These are phyloP conservation scores for Caenorhabditis uteleia DNA, from an alignment of 2,888 invertebrate species.

Conservation along the genomic window DNA sequence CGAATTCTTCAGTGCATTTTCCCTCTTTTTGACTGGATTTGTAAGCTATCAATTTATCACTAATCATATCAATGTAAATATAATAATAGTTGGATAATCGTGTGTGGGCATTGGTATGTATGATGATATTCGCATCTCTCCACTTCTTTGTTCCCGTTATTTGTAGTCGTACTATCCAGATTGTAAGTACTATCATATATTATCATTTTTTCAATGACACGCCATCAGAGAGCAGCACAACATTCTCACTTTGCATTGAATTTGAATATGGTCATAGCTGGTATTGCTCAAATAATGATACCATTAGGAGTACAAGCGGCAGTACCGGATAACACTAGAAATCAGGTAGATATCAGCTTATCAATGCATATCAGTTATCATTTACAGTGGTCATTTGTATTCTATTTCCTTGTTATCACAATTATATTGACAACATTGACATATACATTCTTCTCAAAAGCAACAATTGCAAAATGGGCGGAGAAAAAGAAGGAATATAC, in stretches of 20 bases:
- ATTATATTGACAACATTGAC: constrained; percentile 25
- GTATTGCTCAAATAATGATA: constrained; percentile 46
- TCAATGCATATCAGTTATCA: background rate
- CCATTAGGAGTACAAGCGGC: constrained; percentile 41
- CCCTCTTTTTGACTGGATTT: constrained; percentile 44
- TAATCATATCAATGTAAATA: background rate
- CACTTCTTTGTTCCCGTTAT: constrained; percentile 50
- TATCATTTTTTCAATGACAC: background rate
- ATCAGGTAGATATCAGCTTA: constrained; percentile 23
- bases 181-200: constrained; percentile 20
- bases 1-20: constrained; percentile 32
- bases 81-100: constrained; percentile 34
- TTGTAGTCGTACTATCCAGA: constrained; percentile 48
- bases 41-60: constrained; percentile 34
- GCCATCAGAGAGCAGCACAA: constrained; percentile 40
- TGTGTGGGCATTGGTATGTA: constrained; percentile 28
- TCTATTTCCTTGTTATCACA: constrained; percentile 36
- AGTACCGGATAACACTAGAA: constrained; percentile 41
- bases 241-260: constrained; percentile 47
- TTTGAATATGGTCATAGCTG: constrained; percentile 46
- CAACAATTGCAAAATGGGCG: constrained; percentile 38
- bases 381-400: constrained; percentile 45
- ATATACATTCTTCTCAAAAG: constrained; percentile 29
- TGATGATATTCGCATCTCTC: constrained; percentile 46
- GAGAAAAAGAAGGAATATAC: constrained; percentile 16